Conservation (phyloP, 1,140 invertebrate genomes). For the Pseudomyrmex gracilis region DNA sequence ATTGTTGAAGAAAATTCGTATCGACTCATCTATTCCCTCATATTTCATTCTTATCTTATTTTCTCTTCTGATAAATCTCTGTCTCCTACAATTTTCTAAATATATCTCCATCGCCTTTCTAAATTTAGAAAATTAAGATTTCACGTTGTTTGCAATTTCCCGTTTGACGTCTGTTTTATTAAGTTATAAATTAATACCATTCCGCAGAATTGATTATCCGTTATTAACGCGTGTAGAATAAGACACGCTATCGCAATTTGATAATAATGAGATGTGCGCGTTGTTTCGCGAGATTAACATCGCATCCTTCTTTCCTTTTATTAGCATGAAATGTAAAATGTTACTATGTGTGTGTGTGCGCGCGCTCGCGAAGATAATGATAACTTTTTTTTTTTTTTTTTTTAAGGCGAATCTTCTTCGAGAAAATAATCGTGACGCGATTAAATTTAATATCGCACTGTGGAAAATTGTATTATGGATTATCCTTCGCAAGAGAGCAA, state of each 20-base stretch:
- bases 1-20: too few species aligned
- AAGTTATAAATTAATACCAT: constrained; percentile 2
- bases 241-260: constrained; percentile 11
- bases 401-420: background rate
- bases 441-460: too few species aligned
- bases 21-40: too few species aligned
- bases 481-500: background rate
- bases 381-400: too few species aligned
- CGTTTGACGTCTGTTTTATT: background rate
- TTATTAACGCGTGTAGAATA: constrained; percentile 19
- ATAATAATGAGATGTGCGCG: constrained; percentile 11
- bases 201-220: constrained; percentile 27
- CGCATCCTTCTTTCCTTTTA: background rate
- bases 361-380: background rate
- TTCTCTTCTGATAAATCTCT: too few species aligned
- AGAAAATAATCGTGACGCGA: background rate
- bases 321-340: constrained; percentile 17
- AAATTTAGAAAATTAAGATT: constrained; percentile 37
- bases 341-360: background rate
- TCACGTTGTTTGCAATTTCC: constrained; percentile 8
- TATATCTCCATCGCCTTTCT: background rate
- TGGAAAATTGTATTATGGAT: background rate
- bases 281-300: constrained; percentile 34
- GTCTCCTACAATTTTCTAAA: background rate
- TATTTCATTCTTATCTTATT: too few species aligned